These are phyloP conservation scores for Athalia cordata DNA, from an alignment of 2,888 invertebrate species.

Conservation along the genomic window DNA sequence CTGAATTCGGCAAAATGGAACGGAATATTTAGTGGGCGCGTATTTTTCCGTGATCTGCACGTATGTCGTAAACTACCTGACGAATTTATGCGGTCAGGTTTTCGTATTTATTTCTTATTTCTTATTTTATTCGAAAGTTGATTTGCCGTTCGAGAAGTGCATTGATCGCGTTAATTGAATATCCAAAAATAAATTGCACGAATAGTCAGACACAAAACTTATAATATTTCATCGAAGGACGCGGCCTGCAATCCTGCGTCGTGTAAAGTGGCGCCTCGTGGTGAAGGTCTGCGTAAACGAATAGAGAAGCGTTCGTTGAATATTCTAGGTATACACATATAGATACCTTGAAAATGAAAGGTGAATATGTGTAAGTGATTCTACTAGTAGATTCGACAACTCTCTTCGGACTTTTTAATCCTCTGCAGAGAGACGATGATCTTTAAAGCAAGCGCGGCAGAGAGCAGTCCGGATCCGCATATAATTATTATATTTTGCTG, in stretches of 20 bases:
- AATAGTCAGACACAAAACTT: constrained; percentile 14
- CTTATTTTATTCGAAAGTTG: constrained; percentile 12
- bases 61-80: not conserved
- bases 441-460: not conserved
- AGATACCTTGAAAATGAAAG: not conserved
- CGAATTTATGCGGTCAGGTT: not conserved
- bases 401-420: not conserved
- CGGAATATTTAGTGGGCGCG: not conserved
- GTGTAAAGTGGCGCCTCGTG: constrained; percentile 27
- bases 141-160: not conserved
- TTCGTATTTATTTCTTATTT: not conserved
- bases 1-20: too few species aligned
- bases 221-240: not conserved
- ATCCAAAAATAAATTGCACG: not conserved
- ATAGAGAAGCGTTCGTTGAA: not conserved
- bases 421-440: constrained; percentile 28
- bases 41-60: not conserved
- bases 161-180: not conserved
- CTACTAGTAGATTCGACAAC: not conserved
- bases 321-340: not conserved
- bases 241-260: not conserved
- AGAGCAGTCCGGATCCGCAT: not conserved
- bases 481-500: too few species aligned
- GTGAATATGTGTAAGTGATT: not conserved
- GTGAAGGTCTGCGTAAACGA: not conserved